Percentiles rank a stretch among this genome's conserved stretches.
These are phyloP conservation scores for Tinea trinotella DNA, from an alignment of 2,888 invertebrate species.

Conservation along the genomic window DNA sequence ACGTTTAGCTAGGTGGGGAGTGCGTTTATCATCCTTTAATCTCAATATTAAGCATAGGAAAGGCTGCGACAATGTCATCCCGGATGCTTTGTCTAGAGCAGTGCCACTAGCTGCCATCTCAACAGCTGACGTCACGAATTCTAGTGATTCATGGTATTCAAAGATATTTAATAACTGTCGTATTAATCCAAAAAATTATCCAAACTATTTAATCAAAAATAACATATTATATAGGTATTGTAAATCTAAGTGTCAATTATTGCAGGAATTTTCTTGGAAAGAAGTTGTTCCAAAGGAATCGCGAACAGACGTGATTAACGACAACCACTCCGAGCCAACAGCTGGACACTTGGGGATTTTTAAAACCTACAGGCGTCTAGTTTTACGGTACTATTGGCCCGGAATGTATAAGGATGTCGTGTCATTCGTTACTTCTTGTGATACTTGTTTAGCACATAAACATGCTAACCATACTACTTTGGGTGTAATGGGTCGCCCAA, in stretches of 20 bases:
- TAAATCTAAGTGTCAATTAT: constrained; percentile 20
- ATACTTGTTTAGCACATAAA: constrained; percentile 23
- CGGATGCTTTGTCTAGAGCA: constrained; percentile 21
- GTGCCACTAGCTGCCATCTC: constrained; percentile 20
- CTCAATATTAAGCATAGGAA: constrained; percentile 20
- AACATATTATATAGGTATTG: constrained; percentile 17
- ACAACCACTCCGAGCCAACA: constrained; percentile 23
- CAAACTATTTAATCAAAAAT: constrained; percentile 19
- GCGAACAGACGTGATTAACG: constrained; percentile 17
- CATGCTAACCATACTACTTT: constrained; percentile 21
- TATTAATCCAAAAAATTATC: constrained; percentile 11
- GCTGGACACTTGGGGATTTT: constrained; percentile 25
- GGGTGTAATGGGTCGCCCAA: constrained; percentile 27
- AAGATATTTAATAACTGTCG: constrained; percentile 18
- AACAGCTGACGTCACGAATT: not conserved
- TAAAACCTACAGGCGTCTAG: constrained; percentile 26
- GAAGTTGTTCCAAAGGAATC: constrained; percentile 23
- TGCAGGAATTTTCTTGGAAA: constrained; percentile 24
- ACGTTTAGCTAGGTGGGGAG: constrained; percentile 18
- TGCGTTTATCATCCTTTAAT: constrained; percentile 16
- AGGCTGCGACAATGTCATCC: constrained; percentile 20
- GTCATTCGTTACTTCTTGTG: constrained; percentile 22
- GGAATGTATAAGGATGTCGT: constrained; percentile 25
- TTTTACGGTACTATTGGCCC: constrained; percentile 25
- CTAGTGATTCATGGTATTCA: constrained; percentile 22